Evolutionary conservation across 2,888 invertebrate genomes (phyloP).

Genomic region (Thereva nobilitata): DNA sequence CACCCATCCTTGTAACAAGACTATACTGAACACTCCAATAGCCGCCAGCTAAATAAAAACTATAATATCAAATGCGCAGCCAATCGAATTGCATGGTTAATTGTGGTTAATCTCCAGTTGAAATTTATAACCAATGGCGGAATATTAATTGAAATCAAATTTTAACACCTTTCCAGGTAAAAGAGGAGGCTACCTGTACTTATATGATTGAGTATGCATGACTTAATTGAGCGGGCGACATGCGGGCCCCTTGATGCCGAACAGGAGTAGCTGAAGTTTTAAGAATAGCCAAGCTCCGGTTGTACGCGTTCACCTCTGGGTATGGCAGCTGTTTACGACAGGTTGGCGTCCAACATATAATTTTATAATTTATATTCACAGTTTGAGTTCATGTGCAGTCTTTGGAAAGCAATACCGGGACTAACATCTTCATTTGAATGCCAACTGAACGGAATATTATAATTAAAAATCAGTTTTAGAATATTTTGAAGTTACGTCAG

Average conservation of each 20-base stretch:
- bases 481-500: too few relatives aligned
- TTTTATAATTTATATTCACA: slow-evolving; percentile 27
- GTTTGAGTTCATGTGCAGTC: slow-evolving; percentile 1
- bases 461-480: neutral
- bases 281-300: neutral
- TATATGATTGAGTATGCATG: neutral
- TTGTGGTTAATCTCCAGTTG: neutral
- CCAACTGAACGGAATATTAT: slow-evolving; percentile 7
- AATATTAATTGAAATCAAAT: slow-evolving; percentile 15
- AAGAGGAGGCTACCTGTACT: neutral
- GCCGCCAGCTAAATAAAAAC: neutral
- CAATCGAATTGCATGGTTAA: neutral
- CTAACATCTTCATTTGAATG: slow-evolving; percentile 27
- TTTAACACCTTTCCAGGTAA: slow-evolving; percentile 5
- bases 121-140: neutral
- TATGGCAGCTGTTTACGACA: neutral
- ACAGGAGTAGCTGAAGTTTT: neutral
- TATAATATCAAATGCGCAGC: too few relatives aligned
- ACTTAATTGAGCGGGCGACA: slow-evolving; percentile 1
- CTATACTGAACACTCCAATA: neutral
- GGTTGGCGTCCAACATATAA: neutral
- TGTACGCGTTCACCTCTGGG: slow-evolving; percentile 12
- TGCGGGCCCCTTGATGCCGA: slow-evolving; percentile 2
- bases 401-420: slow-evolving; percentile 7
- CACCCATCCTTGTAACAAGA: slow-evolving; percentile 28